A percentile compares a stretch with the other conserved stretches of the same genome.
These are phyloP conservation scores for Philhelius pedissequus DNA, from an alignment of 2,888 invertebrate genomes.

Conservation along the genomic window DNA sequence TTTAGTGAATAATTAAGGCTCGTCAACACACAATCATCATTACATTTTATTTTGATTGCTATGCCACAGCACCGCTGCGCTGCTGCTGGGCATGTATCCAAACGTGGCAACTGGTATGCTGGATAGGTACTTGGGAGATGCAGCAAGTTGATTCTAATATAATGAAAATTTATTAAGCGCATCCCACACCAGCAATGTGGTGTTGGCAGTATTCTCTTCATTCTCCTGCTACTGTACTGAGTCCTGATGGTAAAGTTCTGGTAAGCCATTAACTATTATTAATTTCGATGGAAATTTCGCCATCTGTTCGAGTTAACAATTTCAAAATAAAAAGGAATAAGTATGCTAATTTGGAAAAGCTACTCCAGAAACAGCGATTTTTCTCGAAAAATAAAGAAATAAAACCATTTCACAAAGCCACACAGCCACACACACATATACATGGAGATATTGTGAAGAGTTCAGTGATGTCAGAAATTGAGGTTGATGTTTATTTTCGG, in stretches of 20 bases:
- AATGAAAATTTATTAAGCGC: constrained; percentile 50
- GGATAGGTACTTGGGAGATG: not conserved
- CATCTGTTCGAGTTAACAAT: constrained; percentile 43
- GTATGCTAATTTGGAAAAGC: not conserved
- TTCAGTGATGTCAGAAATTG: not conserved
- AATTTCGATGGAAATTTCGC: constrained; percentile 36
- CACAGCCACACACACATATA: not conserved
- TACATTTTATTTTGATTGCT: constrained; percentile 58
- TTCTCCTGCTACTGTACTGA: not conserved
- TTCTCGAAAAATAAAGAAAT: not conserved
- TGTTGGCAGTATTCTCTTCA: not conserved
- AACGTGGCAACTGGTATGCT: constrained; percentile 15
- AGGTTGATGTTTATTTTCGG: not conserved
- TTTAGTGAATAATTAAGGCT: constrained; percentile 52
- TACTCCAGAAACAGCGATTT: not conserved
- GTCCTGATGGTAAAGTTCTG: constrained; percentile 4
- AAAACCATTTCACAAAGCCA: too few relatives aligned
- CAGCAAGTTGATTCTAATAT: constrained; percentile 53
- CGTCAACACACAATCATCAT: constrained; percentile 63
- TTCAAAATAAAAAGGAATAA: not conserved
- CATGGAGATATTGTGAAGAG: not conserved
- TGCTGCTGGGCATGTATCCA: constrained; percentile 59
- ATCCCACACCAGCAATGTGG: constrained; percentile 12
- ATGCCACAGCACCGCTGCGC: constrained; percentile 15
- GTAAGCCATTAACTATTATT: constrained; percentile 50